Evolutionary conservation across 2,113 vertebrate genomes (phyloP).

Genomic region (Capreolus pygargus): DNA sequence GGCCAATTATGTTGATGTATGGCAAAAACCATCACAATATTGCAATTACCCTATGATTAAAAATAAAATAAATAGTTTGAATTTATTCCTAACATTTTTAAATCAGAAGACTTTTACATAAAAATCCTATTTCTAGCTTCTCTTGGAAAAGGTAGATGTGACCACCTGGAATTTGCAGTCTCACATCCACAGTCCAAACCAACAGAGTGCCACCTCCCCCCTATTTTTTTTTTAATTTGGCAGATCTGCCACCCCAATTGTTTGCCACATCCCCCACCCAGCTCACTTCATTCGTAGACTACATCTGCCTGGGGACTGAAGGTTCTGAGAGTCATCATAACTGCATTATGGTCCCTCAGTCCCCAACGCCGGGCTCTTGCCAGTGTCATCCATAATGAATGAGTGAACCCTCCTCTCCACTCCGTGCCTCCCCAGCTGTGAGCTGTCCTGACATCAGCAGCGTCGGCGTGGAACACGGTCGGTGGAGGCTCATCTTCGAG

Average conservation of each 20-base stretch:
- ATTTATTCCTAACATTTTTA: neutral
- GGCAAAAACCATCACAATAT: neutral
- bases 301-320: neutral
- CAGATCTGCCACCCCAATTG: neutral
- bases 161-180: neutral
- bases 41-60: neutral
- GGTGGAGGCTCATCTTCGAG: conserved; percentile 95
- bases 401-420: rapidly evolving
- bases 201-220: neutral
- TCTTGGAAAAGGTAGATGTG: neutral
- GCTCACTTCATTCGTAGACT: neutral
- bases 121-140: conserved; percentile 10
- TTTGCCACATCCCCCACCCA: neutral
- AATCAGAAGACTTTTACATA: neutral
- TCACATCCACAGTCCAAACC: neutral
- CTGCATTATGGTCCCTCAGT: neutral
- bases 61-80: neutral
- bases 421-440: conserved; percentile 83
- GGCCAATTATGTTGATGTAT: neutral
- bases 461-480: conserved; percentile 91
- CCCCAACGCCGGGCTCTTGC: neutral
- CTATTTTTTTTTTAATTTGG: neutral
- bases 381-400: neutral
- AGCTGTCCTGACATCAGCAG: conserved; percentile 92
- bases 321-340: neutral